Evolutionary conservation across 37 sponge, comb jelly and placozoan genomes (phyloP), one percentile per base, ranked within the genome.

Genomic region (Dysidea cf. avara): DNA sequence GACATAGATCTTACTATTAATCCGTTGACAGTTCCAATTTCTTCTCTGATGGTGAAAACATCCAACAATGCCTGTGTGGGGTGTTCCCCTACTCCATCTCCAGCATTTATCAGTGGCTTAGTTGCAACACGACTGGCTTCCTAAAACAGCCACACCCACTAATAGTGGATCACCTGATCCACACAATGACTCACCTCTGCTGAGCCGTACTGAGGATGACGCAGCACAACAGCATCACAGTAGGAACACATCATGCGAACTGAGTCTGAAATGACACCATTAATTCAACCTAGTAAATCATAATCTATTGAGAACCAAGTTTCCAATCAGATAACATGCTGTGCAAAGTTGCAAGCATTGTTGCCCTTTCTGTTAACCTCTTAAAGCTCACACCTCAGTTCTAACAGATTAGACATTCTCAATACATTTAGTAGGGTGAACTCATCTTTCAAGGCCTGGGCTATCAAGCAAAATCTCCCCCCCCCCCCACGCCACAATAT

Each of bases 31-130:
- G 99, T 98, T 21, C 99, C 99, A 61, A 95, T 94, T 74, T 98
- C 99, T 66, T 98, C 96, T 73, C 99, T 56, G 40, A 98, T 98
- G 47, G 99, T 98, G 82, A 92, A 98, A 21, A 98, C 82, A 48
- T 98, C 99, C 52, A 98, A 83, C 37, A 98, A 79, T 25, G 99
- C 99, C 66, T 98, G 99, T 1, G 96, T 95, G n/a, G 99, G 99
- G 71, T 98, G 99, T 66, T 98, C 99, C 9, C 96, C 93, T 0
- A 81, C 74, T 17, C 99, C 99, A 69, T 98, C 96, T 3, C 99
- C 99, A 48, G 93, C 99, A 68, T 98, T 98, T 38, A 98, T 98
- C 51, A 98, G 52, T 26, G 99, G 99, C 61, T 69, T 79, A 26
- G 64, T 54, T 37, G 78, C 72, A 12, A 83, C 81, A 43, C 38